A percentile compares a stretch with the other conserved stretches of the same genome.
Evolutionary conservation across 2,113 vertebrate genomes (phyloP).

Genomic region (Hydropotes inermis): DNA sequence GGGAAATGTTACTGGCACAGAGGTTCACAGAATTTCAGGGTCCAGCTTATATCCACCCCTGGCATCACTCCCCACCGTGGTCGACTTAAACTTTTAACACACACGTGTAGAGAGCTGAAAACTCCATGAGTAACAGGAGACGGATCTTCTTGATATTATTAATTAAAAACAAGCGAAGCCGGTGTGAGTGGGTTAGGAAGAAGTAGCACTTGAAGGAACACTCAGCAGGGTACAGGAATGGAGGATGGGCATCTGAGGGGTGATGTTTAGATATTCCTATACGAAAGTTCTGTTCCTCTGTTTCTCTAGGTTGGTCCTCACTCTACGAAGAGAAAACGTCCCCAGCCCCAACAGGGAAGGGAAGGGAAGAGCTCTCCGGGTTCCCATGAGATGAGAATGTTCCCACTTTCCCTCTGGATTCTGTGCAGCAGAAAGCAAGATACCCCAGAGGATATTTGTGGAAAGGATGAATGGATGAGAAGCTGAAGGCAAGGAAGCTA

Average conservation of each 20-base stretch:
- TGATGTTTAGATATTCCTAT: background rate
- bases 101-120: background rate
- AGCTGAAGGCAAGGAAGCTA: background rate
- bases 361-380: background rate
- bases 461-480: background rate
- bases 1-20: background rate
- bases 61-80: background rate
- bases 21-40: background rate
- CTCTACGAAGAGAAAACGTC: background rate
- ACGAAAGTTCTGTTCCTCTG: background rate
- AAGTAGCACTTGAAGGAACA: background rate
- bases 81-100: background rate
- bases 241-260: background rate
- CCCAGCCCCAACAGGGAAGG: background rate
- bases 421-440: background rate
- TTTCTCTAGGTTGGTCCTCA: background rate
- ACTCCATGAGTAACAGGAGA: background rate
- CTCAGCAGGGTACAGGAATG: background rate
- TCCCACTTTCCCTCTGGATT: background rate
- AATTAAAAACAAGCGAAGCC: background rate
- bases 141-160: background rate
- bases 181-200: background rate
- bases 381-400: background rate
- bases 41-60: background rate
- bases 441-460: background rate